Base-by-base conservation (phyloP, 2,113 vertebrate genomes). In the Festucalex cinctus region DNA sequence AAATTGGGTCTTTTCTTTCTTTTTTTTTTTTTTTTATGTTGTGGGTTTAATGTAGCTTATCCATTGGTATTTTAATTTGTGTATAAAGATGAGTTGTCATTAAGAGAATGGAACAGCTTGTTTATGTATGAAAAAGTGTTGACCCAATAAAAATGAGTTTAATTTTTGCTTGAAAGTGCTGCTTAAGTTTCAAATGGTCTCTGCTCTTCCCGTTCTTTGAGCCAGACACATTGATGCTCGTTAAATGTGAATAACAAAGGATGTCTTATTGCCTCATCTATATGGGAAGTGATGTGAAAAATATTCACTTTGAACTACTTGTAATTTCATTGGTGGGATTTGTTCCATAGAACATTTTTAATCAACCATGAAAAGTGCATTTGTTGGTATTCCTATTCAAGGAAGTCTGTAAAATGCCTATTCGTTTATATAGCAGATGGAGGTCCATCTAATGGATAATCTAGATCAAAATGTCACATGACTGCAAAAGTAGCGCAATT, bases 141-240 rank as follows among this genome's bases (percentile, higher is more conserved):
- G 77, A 87, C 85, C 82, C 84, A 89, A 85, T 88, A 86, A 87
- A 71, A 88, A 71, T 75, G 1, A 32, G 63, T 85, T 88, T 0
- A 0, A 37, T 60, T 70, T 75, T 77, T 59, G 39, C 59, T 39
- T 28, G 48, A 41, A 70, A 70, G 41, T 62, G 22, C 5, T n/a
- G n/a, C n/a, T n/a, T n/a, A n/a, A n/a, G n/a, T 59, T 59, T 36
- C 26, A 14, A 57, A 57, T 22, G 9, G 49, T 22, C 51, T 13
- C 3, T 2, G 9, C 48, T 54, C 1, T 32, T 60, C 10, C 3
- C n/a, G 9, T 6, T 3, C 58, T 37, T 10, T 37, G 28, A 58
- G 17, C 2, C 28, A 1, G 36, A 19, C 19, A 9, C 19, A 36
- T 10, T 5, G 1, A 37, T 2, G 49, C 59, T 78, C 71, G 77